A percentile compares a stretch with the other conserved stretches of the same genome.
Evolutionary conservation across 2,797 vertebrate genomes (phyloP).

Genomic region (Ctenopoma multispine): DNA sequence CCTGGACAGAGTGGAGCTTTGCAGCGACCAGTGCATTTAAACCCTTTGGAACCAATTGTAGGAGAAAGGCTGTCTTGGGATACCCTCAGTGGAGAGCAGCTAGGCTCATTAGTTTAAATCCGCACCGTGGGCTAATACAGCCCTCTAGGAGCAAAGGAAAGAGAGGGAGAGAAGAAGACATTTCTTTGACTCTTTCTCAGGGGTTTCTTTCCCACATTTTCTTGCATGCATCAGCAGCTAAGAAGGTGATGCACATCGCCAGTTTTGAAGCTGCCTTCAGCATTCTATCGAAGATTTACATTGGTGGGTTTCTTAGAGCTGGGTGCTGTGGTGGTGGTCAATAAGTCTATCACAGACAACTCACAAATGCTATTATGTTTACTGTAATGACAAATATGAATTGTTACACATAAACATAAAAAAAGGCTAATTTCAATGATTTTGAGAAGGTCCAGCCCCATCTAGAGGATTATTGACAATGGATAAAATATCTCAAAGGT

Average conservation of each 20-base stretch:
- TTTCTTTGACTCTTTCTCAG: conserved; percentile 82
- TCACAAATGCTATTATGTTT: conserved; percentile 2
- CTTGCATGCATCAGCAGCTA: conserved; percentile 86
- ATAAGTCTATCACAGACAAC: conserved; percentile 31
- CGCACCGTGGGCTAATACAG: conserved; percentile 86
- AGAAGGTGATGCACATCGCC: conserved; percentile 73
- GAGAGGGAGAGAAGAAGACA: conserved; percentile 81
- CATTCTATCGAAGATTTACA: conserved; percentile 55
- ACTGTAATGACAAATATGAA: not conserved
- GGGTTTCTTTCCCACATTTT: conserved; percentile 83
- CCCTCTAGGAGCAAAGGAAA: conserved; percentile 80
- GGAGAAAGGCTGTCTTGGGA: conserved; percentile 87
- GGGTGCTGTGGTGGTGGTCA: conserved; percentile 54
- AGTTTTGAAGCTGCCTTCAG: conserved; percentile 69
- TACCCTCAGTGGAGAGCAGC: conserved; percentile 84
- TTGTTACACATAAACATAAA: not conserved
- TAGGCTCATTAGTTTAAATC: conserved; percentile 90
- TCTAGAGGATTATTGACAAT: conserved; percentile 21
- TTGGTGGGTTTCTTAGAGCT: conserved; percentile 19
- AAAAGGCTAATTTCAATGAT: conserved; percentile 39
- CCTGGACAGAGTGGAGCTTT: conserved; percentile 81
- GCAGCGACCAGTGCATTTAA: conserved; percentile 81
- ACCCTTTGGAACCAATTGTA: conserved; percentile 91
- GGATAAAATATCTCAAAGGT: conserved; percentile 42
- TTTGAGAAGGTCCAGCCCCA: conserved; percentile 35